Evolutionary conservation across 37 sponge, comb jelly and placozoan genomes (phyloP), one percentile per base, ranked within the genome.

Genomic region (Chondrilla cf. caribensis): DNA sequence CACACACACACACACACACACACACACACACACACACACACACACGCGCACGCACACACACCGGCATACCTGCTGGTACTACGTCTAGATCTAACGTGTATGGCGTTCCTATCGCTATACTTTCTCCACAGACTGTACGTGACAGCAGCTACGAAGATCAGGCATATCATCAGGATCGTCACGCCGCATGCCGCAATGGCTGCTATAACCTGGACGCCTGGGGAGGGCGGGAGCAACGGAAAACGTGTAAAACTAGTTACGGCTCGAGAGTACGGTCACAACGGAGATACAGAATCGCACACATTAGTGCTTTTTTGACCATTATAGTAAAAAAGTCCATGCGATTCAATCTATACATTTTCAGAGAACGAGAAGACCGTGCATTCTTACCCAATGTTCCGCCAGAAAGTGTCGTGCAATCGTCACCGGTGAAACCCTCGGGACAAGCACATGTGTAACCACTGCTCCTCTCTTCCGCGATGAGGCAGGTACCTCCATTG

Each of bases 151-250:
- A 5, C 5, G 9, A 70, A 17, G 39, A 70, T 29, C 38, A 70
- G 21, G 39, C 37, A 32, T 18, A 70, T 38, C 4, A 70, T 4
- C 31, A 37, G 19, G 3, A 70, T 38, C 3, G 29, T 29, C 9
- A 70, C 40, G 39, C 72, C 5, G 72, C 72, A 38, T 4, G 39
- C 72, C 8, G 19, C 40, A 8, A 70, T 37, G 35, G 72, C 72
- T 33, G 72, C 72, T 18, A 37, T 70, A 38, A 29, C 72, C 38
- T 70, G 72, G 6, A 38, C 72, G 8, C 72, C 72, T 70, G 72
- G 38, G 31, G 9, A 5, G 21, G 18, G 8, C 8, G 8, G 22
- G 67, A n/a, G 28, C 14, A 19, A 17, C 17, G 57, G 57, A 54
- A 54, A n/a, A n/a, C n/a, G n/a, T n/a, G n/a, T n/a, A n/a, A n/a